phyloP scores from a whole-genome alignment of 2,888 invertebrate species.

The Clitarchus hookeri region DNA sequence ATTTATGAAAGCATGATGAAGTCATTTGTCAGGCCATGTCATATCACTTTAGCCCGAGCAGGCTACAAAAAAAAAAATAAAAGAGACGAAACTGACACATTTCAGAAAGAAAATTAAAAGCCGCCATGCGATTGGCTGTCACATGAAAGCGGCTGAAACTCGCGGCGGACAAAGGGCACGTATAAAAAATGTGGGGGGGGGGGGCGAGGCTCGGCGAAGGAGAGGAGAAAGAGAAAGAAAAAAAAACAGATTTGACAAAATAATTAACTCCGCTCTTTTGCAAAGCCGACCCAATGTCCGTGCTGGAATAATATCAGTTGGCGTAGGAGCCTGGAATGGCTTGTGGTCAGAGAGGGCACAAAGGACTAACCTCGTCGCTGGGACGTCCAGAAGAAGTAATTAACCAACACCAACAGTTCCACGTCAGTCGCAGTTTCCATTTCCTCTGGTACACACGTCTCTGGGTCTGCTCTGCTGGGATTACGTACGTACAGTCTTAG shows the following conservation, averaged over 20 bases:
- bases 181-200: not conserved
- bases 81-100: not conserved
- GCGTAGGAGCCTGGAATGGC: not conserved
- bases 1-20: not conserved
- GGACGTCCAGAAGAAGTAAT: not conserved
- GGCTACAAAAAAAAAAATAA: not conserved
- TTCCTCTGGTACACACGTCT: not conserved
- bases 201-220: not conserved
- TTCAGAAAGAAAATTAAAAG: too few relatives aligned
- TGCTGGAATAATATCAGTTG: not conserved
- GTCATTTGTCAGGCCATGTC: not conserved
- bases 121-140: not conserved
- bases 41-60: not conserved
- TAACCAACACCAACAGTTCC: not conserved
- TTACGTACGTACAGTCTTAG: too few relatives aligned
- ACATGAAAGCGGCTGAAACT: not conserved
- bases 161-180: not conserved
- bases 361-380: not conserved
- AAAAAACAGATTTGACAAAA: not conserved
- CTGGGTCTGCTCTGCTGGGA: too few relatives aligned
- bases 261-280: not conserved
- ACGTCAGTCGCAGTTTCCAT: not conserved
- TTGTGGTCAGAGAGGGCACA: not conserved
- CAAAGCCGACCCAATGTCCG: not conserved
- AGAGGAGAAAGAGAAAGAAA: not conserved